Base-by-base conservation (phyloP, 2,888 invertebrate genomes). In the Drosophila mulleri region DNA sequence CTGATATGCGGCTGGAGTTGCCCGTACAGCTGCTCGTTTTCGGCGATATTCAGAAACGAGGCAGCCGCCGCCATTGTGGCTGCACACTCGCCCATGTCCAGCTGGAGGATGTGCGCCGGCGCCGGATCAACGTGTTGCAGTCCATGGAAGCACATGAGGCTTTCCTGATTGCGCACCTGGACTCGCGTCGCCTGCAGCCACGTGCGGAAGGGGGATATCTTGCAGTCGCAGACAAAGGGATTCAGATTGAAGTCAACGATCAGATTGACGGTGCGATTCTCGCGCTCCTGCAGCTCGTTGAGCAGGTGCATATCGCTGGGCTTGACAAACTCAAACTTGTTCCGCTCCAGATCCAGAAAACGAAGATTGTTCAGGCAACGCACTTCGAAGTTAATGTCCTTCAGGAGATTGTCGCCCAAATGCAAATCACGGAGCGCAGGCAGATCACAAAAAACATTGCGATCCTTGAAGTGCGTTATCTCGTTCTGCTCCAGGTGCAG, bases 401-500 rank as follows among this genome's bases (percentile, higher is more conserved):
- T 94, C 35, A 96, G 91, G 23, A 93, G 91, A 82, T 96, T 96
- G 78, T 96, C 94, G n/a, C 95, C 95, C 57, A 96, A 92, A 91
- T 96, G 95, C 1, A 96, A 92, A 87, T 96, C 95, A 73, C 95
- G 93, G 6, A 96, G 91, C 59, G 94, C 94, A 0, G 95, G 95
- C 29, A 96, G 92, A 83, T 95, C 95, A 84, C 96, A 96, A 89
- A 96, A 96, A 0, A 96, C 95, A 50, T 94, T 94, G 16, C 94
- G 93, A 88, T 96, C 95, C 68, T 93, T 93, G 78, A 96, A 96
- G 56, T 94, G 93, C 32, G 94, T 94, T 37, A 96, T 96, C 91
- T 96, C 95, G 89, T 96, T 96, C 82, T 96, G 96, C 84, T 96
- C 96, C 82, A 96, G 91, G 90, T 96, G 96, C 2, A 96, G 91